phyloP scores from a whole-genome alignment of 2,888 invertebrate genomes.

The Sphaerophoria taeniata region DNA sequence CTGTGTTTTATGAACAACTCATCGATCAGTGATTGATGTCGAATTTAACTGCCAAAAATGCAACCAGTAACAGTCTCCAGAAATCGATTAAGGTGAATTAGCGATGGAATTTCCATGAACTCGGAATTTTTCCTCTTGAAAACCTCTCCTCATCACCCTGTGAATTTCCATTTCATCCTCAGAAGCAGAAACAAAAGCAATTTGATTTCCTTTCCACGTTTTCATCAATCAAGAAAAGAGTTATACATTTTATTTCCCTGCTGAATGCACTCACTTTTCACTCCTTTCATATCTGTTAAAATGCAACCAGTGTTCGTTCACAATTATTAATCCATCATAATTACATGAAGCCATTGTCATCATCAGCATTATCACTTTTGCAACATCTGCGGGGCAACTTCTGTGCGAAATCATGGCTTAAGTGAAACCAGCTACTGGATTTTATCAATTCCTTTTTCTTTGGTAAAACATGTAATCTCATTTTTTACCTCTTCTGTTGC shows the following conservation, averaged over 20 bases:
- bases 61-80: no score
- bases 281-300: constrained; percentile 12
- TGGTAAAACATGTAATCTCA: constrained; percentile 11
- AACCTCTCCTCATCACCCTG: constrained; percentile 5
- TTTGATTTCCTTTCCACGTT: constrained; percentile 20
- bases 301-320: constrained; percentile 42
- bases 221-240: not conserved
- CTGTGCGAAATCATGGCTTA: constrained; percentile 24
- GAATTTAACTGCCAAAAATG: not conserved
- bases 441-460: constrained; percentile 38
- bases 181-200: constrained; percentile 30
- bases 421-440: constrained; percentile 69
- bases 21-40: not conserved
- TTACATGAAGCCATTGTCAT: constrained; percentile 60
- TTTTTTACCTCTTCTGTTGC: not conserved
- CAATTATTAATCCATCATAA: constrained; percentile 56
- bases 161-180: not conserved
- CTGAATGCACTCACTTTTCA: not conserved
- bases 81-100: no score
- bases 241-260: no score
- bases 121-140: no score
- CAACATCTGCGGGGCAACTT: constrained; percentile 43
- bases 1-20: not conserved
- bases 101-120: no score
- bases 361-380: constrained; percentile 63